These are phyloP conservation scores for Anisognathus igniventris DNA, from an alignment of 2,797 vertebrate species.

Conservation along the genomic window DNA sequence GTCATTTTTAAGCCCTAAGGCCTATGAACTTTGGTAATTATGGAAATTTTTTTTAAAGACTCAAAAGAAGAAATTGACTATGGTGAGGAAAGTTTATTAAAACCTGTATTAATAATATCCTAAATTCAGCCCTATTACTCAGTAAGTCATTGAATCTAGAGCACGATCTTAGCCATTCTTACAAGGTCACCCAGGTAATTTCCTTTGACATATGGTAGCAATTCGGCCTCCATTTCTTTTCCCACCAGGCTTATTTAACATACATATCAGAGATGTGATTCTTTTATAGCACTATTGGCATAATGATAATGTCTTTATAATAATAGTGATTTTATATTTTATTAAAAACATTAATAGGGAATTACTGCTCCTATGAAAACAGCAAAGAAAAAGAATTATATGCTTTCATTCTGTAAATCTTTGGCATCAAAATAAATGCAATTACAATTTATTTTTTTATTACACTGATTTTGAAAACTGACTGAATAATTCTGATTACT, in stretches of 20 bases:
- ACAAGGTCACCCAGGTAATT: constrained; percentile 68
- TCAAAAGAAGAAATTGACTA: constrained; percentile 7
- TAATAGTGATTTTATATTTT: constrained; percentile 60
- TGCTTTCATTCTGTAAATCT: neutral
- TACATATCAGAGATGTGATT: constrained; percentile 43
- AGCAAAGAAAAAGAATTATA: neutral
- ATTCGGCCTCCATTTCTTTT: constrained; percentile 37
- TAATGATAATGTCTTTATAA: constrained; percentile 62
- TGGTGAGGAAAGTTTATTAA: neutral
- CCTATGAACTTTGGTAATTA: constrained; percentile 5
- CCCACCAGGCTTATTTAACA: constrained; percentile 55
- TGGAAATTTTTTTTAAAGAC: neutral
- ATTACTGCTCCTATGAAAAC: constrained; percentile 18
- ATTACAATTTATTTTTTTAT: neutral
- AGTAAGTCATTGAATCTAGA: constrained; percentile 6
- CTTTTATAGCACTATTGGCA: constrained; percentile 53
- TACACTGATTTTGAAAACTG: neutral
- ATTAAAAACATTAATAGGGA: constrained; percentile 58
- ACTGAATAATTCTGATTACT: neutral
- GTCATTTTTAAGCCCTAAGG: constrained; percentile 42
- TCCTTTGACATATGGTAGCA: constrained; percentile 26
- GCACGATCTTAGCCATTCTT: constrained; percentile 37
- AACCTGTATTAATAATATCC: constrained; percentile 24
- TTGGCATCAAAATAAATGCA: neutral
- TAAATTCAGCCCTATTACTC: constrained; percentile 20